Percentiles rank a stretch among this genome's conserved stretches.
These are phyloP conservation scores for Calyptommatus sinebrachiatus DNA, from an alignment of 2,113 vertebrate genomes.

Conservation along the genomic window DNA sequence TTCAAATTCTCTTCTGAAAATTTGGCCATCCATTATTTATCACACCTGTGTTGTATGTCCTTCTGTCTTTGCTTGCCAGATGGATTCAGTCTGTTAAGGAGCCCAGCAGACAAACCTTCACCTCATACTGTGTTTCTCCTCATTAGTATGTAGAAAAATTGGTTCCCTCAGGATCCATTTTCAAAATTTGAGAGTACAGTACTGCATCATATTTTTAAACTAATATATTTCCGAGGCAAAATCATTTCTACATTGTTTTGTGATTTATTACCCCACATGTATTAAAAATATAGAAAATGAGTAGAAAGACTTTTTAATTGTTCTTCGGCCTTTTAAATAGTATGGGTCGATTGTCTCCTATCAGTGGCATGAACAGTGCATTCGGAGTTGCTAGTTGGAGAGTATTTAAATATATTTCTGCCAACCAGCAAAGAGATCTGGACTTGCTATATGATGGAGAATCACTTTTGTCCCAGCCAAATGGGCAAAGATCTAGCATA, in stretches of 20 bases:
- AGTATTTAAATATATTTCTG: not conserved
- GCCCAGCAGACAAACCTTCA: not conserved
- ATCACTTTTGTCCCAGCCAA: too few relatives aligned
- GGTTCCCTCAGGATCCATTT: not conserved
- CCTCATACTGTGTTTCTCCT: slow-evolving; percentile 12
- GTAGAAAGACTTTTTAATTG: not conserved
- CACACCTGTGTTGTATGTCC: not conserved
- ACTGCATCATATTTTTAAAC: slow-evolving; percentile 5
- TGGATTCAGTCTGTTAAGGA: not conserved
- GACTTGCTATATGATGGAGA: not conserved
- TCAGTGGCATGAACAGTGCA: not conserved
- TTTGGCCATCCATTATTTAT: slow-evolving; percentile 10
- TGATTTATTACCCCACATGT: not conserved
- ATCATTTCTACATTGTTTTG: not conserved
- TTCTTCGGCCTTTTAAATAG: not conserved
- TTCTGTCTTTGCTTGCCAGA: not conserved
- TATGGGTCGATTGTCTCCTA: not conserved
- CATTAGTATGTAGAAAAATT: not conserved
- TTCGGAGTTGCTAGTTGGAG: not conserved
- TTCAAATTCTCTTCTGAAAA: not conserved
- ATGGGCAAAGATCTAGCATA: too few relatives aligned
- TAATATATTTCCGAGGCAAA: not conserved
- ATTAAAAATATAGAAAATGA: not conserved
- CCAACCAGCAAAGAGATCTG: not conserved
- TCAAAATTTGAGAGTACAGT: not conserved